phyloP scores from a whole-genome alignment of 2,797 vertebrate genomes.

The Synanceia verrucosa region DNA sequence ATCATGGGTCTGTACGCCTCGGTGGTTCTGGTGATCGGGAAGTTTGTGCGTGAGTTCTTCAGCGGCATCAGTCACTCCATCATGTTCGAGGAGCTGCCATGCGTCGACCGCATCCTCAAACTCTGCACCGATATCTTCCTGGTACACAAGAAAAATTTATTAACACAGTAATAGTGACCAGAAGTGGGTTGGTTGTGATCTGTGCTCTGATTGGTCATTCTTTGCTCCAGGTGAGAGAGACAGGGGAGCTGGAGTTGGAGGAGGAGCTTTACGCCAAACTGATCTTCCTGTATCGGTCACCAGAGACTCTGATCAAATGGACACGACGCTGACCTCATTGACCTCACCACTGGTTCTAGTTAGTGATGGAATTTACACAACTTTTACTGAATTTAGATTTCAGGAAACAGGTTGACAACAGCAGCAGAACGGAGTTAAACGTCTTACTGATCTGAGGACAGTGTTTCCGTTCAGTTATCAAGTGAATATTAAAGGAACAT shows the following conservation, averaged over 20 bases:
- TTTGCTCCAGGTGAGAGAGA: conserved; percentile 80
- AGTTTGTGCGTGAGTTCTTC: conserved; percentile 95
- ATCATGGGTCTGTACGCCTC: conserved; percentile 96
- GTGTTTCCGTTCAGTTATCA: not conserved
- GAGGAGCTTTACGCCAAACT: conserved; percentile 96
- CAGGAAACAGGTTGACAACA: not conserved
- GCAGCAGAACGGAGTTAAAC: not conserved
- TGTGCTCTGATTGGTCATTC: not conserved
- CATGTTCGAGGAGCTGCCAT: conserved; percentile 96
- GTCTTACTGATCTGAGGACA: not conserved
- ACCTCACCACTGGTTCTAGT: not conserved
- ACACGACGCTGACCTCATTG: conserved; percentile 69
- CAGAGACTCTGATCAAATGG: conserved; percentile 98
- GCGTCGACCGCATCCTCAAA: conserved; percentile 94
- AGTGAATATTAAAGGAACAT: too few species aligned
- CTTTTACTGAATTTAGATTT: not conserved
- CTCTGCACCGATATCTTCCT: conserved; percentile 96
- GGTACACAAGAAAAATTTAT: conserved; percentile 61
- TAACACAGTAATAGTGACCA: not conserved
- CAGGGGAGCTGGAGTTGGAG: conserved; percentile 93
- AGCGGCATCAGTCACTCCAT: conserved; percentile 96
- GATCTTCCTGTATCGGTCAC: conserved; percentile 95
- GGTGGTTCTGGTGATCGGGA: conserved; percentile 93
- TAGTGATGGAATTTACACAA: too few species aligned
- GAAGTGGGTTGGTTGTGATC: not conserved